Evolutionary conservation across 2,113 vertebrate genomes (phyloP).

Genomic region (Limanda limanda): DNA sequence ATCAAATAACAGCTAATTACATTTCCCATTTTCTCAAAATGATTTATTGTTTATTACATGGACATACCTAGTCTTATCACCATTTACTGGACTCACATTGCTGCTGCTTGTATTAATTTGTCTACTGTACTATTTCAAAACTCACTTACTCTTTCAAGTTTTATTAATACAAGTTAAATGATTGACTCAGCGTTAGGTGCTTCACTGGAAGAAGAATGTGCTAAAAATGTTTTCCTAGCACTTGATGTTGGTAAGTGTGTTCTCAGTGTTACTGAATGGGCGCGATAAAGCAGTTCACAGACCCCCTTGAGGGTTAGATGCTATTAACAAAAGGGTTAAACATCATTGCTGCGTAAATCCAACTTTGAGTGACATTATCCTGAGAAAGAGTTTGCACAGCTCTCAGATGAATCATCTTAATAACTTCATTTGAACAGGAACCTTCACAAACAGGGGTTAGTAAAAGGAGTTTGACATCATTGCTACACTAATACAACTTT

Average conservation of each 20-base stretch:
- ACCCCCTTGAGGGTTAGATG: too few species aligned
- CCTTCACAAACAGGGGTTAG: too few species aligned
- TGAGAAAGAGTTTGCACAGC: too few species aligned
- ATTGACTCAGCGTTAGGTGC: neutral
- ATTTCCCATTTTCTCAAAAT: neutral
- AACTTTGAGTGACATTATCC: too few species aligned
- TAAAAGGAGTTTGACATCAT: too few species aligned
- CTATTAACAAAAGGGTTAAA: too few species aligned
- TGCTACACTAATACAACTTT: too few species aligned
- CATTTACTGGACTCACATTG: neutral
- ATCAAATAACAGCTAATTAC: too few species aligned
- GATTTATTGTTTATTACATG: neutral
- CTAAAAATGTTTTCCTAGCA: neutral
- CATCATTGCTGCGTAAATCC: too few species aligned
- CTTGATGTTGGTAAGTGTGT: neutral
- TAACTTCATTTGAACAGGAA: too few species aligned
- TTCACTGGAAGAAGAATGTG: too few species aligned
- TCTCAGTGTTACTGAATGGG: neutral
- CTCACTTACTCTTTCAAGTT: neutral
- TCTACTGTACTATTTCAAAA: neutral
- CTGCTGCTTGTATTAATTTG: neutral
- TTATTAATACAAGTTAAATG: slow-evolving; percentile 5
- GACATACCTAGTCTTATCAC: neutral
- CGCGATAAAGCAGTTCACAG: neutral
- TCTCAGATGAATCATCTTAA: too few species aligned